Conservation (phyloP, 1,140 invertebrate species). For the Heliconius congener region DNA sequence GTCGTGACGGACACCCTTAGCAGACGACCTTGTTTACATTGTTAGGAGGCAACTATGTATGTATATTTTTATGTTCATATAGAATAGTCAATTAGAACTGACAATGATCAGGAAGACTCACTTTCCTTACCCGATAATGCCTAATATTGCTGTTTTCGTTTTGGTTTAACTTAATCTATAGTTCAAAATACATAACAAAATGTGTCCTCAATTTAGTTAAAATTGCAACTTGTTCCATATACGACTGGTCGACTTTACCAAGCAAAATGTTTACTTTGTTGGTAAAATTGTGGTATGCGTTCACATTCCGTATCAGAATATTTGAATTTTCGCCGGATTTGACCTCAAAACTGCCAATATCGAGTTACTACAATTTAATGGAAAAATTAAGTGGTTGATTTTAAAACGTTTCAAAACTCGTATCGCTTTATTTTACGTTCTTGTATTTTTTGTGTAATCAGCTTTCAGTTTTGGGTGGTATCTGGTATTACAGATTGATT, state of each 20-base stretch:
- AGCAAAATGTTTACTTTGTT: not conserved
- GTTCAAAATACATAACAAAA: not conserved
- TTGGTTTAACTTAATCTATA: too few relatives aligned
- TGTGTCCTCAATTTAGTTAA: not conserved
- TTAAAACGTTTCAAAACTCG: not conserved
- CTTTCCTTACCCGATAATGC: too few relatives aligned
- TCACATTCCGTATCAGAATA: constrained; percentile 3
- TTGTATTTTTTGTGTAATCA: not conserved
- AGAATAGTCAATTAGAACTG: too few relatives aligned
- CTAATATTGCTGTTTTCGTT: too few relatives aligned
- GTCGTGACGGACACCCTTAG: too few relatives aligned
- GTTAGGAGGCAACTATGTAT: too few relatives aligned
- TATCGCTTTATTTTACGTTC: not conserved
- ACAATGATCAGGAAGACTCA: too few relatives aligned
- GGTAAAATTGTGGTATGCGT: not conserved
- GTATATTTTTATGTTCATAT: too few relatives aligned
- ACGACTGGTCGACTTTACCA: not conserved
- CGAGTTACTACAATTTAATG: not conserved
- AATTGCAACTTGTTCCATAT: not conserved
- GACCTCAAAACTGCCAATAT: constrained; percentile 3
- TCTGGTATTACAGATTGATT: too few relatives aligned
- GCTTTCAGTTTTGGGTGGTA: too few relatives aligned
- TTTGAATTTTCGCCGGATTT: constrained; percentile 10
- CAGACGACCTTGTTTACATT: too few relatives aligned
- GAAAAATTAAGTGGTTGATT: not conserved